phyloP scores from a whole-genome alignment of 2,113 vertebrate genomes.

The Leucopsar rothschildi region DNA sequence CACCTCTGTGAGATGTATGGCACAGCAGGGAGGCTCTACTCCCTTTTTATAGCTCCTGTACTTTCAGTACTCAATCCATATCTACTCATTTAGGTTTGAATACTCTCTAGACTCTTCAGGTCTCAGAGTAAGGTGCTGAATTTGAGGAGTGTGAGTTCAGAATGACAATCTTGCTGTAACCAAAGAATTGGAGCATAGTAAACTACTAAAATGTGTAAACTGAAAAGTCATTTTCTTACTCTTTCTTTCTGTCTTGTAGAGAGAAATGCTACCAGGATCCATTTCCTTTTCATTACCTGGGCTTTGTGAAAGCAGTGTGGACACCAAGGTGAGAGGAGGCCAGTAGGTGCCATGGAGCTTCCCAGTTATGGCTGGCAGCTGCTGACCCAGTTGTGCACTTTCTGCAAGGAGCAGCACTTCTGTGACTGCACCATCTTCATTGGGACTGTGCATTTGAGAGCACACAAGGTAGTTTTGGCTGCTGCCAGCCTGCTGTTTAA shows the following conservation, averaged over 20 bases:
- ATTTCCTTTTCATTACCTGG: neutral
- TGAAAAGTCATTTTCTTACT: neutral
- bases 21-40: neutral
- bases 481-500: conserved; percentile 89
- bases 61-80: neutral
- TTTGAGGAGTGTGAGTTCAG: neutral
- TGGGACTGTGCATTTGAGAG: conserved; percentile 76
- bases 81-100: neutral
- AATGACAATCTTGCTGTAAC: neutral
- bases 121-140: neutral
- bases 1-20: neutral
- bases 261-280: neutral
- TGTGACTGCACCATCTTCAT: conserved; percentile 86
- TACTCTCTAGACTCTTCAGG: neutral
- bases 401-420: conserved; percentile 84
- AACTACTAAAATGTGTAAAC: neutral
- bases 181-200: neutral
- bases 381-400: conserved; percentile 81
- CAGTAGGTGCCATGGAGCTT: conserved; percentile 74
- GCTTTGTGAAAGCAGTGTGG: neutral
- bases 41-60: neutral
- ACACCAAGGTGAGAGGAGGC: neutral
- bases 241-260: neutral
- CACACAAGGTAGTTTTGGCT: conserved; percentile 85
- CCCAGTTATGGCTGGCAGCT: conserved; percentile 84